These are phyloP conservation scores for Philhelius pedissequus DNA, from an alignment of 2,888 invertebrate species.

Conservation along the genomic window DNA sequence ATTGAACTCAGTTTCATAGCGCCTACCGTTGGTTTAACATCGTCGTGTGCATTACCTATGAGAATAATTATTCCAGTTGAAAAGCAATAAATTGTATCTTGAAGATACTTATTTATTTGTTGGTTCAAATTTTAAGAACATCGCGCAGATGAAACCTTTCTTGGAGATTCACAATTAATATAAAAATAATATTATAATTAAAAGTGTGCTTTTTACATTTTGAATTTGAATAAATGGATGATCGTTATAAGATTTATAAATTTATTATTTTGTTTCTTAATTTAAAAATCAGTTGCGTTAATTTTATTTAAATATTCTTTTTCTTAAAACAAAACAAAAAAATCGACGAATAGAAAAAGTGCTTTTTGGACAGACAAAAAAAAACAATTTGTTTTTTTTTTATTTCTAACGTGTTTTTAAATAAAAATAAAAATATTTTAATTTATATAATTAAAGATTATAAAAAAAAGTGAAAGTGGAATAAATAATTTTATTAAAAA, in stretches of 20 bases:
- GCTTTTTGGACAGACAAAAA: conserved; percentile 7
- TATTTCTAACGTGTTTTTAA: not conserved
- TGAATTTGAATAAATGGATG: conserved; percentile 3
- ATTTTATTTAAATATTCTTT: conserved; percentile 2
- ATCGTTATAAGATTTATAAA: conserved; percentile 37
- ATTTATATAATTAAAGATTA: conserved; percentile 46
- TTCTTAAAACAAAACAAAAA: not conserved
- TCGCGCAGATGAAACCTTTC: conserved; percentile 46
- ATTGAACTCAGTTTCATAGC: conserved; percentile 73
- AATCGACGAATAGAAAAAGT: not conserved
- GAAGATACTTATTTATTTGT: conserved; percentile 28
- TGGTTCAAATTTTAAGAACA: conserved; percentile 13
- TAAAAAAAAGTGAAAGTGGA: conserved; percentile 55
- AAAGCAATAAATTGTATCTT: not conserved
- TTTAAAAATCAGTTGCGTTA: conserved; percentile 15
- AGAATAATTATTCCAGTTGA: not conserved
- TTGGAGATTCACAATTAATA: conserved; percentile 3
- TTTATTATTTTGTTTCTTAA: conserved; percentile 20
- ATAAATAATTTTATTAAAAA: conserved; percentile 29
- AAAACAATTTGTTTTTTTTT: not conserved
- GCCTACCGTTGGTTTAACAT: conserved; percentile 76
- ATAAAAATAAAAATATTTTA: not conserved
- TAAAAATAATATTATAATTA: not conserved
- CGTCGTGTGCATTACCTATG: conserved; percentile 70
- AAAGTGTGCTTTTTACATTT: not conserved